Percentiles rank a stretch among this genome's conserved stretches.
Conservation (phyloP, 2,113 vertebrate genomes). For the Salminus brasiliensis region DNA sequence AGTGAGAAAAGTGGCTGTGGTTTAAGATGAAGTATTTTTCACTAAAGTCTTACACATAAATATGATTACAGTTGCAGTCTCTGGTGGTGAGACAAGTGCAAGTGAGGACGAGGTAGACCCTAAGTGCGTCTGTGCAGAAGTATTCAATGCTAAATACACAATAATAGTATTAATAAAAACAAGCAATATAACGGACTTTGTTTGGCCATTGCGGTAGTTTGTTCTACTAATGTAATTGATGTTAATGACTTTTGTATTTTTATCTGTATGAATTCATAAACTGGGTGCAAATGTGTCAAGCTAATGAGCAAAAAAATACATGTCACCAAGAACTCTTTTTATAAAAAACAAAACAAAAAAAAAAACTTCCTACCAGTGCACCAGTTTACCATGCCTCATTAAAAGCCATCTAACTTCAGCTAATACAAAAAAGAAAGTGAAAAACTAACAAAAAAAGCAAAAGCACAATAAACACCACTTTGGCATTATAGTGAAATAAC, state of each 20-base stretch:
- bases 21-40: slow-evolving; percentile 16
- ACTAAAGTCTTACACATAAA: not conserved
- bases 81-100: not conserved
- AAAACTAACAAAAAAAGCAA: too few relatives aligned
- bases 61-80: not conserved
- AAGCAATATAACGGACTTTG: too few relatives aligned
- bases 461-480: not conserved
- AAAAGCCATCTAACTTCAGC: not conserved
- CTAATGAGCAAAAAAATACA: too few relatives aligned
- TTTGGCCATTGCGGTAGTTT: too few relatives aligned
- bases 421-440: not conserved
- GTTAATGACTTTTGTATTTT: too few relatives aligned
- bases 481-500: not conserved
- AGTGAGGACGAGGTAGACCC: not conserved
- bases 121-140: not conserved
- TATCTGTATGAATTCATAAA: too few relatives aligned
- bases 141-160: not conserved
- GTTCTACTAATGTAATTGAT: too few relatives aligned
- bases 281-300: too few relatives aligned
- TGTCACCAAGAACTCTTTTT: too few relatives aligned
- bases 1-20: not conserved
- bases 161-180: not conserved
- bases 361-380: not conserved
- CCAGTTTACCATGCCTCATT: not conserved
- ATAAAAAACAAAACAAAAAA: too few relatives aligned